Conservation (phyloP, 92 coral and sea anemone species). For the Epizoanthus scotinus region DNA sequence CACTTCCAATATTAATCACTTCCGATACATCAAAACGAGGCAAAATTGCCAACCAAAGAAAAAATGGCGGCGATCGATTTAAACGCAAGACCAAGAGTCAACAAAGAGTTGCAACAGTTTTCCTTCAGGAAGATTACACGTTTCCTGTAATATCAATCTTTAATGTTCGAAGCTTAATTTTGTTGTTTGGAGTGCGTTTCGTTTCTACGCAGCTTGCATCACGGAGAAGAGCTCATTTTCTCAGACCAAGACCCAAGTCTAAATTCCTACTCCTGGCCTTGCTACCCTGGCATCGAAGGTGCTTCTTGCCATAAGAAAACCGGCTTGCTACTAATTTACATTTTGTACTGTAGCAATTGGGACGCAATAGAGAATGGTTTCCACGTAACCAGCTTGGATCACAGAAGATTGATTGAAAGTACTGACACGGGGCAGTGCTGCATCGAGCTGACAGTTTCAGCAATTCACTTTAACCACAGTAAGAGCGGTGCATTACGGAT, state of each 20-base stretch:
- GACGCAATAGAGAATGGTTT: background rate
- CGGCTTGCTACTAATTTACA: background rate
- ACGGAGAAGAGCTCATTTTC: background rate
- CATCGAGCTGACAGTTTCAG: background rate
- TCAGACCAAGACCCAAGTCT: no score
- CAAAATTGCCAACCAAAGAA: background rate
- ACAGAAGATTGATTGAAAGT: background rate
- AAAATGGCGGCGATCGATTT: constrained; percentile 40
- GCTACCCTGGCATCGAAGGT: no score
- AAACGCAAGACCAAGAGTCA: background rate
- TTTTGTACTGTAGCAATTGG: no score
- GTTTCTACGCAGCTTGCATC: background rate
- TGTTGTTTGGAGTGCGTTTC: background rate
- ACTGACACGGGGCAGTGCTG: constrained; percentile 3
- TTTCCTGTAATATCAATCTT: background rate
- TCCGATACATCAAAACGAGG: constrained; percentile 40
- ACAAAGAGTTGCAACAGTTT: constrained; percentile 17
- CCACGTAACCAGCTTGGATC: background rate
- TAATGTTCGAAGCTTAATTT: background rate
- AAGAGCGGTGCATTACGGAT: background rate
- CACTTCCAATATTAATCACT: background rate
- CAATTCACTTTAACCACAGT: background rate
- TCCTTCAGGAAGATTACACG: background rate
- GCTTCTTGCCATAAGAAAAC: background rate
- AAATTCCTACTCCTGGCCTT: no score